Evolutionary conservation across 35 echinoderm and acorn worm species (phyloP).

Genomic region (Ophiothrix spiculata): DNA sequence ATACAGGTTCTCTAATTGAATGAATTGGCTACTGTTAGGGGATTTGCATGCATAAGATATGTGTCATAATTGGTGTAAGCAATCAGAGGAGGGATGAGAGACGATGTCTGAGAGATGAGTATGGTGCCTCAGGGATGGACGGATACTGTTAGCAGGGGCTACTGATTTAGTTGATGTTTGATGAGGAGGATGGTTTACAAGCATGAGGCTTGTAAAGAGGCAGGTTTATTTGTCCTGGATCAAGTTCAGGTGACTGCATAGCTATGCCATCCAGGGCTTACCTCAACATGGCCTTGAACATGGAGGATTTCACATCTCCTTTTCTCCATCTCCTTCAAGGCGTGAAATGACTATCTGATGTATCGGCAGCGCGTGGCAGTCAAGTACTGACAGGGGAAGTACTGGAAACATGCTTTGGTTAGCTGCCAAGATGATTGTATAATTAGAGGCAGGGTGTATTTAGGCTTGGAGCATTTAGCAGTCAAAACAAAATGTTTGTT

Average conservation of each 20-base stretch:
- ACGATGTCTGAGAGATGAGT: background rate
- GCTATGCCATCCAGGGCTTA: background rate
- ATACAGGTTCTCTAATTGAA: background rate
- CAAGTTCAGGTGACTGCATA: constrained; percentile 5
- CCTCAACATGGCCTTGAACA: background rate
- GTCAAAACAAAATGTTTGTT: too few relatives aligned
- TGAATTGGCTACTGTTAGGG: constrained; percentile 8
- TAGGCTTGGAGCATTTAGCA: too few relatives aligned
- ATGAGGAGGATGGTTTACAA: background rate
- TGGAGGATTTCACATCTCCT: background rate
- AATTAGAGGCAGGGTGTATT: too few relatives aligned
- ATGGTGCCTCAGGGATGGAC: background rate
- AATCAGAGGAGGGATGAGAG: background rate
- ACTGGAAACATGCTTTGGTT: too few relatives aligned
- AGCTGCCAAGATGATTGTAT: too few relatives aligned
- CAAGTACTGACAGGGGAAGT: background rate
- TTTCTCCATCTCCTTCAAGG: background rate
- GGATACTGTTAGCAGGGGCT: background rate
- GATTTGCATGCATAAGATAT: constrained; percentile 3
- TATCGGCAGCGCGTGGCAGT: background rate
- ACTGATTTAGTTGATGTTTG: background rate
- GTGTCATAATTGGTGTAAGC: background rate
- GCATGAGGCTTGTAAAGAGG: background rate
- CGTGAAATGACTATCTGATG: background rate
- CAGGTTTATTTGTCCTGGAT: background rate